Evolutionary conservation across 1,140 invertebrate genomes (phyloP).

Genomic region (Mercenaria mercenaria): DNA sequence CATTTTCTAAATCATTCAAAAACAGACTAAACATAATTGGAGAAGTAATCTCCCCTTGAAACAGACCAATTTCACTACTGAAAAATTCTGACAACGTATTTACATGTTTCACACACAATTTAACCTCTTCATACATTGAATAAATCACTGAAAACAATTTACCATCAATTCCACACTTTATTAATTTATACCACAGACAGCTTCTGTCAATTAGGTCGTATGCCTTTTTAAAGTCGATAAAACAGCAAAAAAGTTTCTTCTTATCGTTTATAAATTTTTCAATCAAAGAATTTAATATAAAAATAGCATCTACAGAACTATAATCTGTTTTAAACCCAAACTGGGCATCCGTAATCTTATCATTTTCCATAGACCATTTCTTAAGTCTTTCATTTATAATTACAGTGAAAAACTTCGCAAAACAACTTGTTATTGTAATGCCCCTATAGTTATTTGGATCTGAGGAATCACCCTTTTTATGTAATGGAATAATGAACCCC

Average conservation of each 20-base stretch:
- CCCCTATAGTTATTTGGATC: too few relatives aligned
- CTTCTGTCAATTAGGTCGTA: too few relatives aligned
- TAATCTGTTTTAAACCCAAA: slow-evolving; percentile 2
- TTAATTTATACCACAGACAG: neutral
- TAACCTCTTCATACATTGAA: too few relatives aligned
- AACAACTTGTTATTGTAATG: neutral
- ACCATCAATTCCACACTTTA: neutral
- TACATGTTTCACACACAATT: too few relatives aligned
- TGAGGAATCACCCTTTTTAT: too few relatives aligned
- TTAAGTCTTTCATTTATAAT: slow-evolving; percentile 16
- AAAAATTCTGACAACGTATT: too few relatives aligned
- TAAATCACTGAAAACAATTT: neutral
- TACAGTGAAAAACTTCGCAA: too few relatives aligned
- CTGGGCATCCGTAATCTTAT: slow-evolving; percentile 10
- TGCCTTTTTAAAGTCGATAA: too few relatives aligned
- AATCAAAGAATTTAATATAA: neutral
- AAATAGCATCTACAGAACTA: neutral
- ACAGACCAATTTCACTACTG: too few relatives aligned
- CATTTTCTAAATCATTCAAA: too few relatives aligned
- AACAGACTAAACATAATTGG: neutral
- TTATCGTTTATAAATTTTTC: too few relatives aligned
- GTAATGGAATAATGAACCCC: too few relatives aligned
- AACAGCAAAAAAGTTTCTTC: neutral
- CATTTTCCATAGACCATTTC: neutral
- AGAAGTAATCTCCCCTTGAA: slow-evolving; percentile 18